These are phyloP conservation scores for Fundulus diaphanus DNA, from an alignment of 2,797 vertebrate species.

Conservation along the genomic window DNA sequence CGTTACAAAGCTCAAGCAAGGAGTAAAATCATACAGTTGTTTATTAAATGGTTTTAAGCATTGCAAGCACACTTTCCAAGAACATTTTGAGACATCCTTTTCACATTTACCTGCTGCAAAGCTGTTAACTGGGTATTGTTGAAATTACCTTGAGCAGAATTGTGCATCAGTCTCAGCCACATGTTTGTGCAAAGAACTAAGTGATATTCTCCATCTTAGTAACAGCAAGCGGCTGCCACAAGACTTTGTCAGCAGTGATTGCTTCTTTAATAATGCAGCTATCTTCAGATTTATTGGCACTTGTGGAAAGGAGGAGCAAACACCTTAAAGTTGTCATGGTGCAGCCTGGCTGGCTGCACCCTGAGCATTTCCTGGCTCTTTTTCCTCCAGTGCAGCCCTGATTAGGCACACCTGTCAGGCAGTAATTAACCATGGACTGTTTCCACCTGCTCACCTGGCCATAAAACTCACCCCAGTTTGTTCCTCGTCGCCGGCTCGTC, in stretches of 20 bases:
- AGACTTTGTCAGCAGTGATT: background rate
- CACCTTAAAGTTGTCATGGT: too few relatives aligned
- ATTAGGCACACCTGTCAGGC: too few relatives aligned
- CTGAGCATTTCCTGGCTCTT: too few relatives aligned
- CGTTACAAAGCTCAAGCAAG: background rate
- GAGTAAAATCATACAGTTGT: background rate
- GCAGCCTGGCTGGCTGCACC: too few relatives aligned
- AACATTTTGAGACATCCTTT: background rate
- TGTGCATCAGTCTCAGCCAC: conserved; percentile 8
- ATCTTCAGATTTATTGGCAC: background rate
- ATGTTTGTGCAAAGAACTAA: background rate
- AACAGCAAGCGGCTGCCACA: conserved; percentile 2
- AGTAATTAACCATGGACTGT: too few relatives aligned
- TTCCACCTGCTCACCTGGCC: too few relatives aligned
- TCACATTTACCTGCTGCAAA: background rate
- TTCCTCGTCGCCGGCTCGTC: too few relatives aligned
- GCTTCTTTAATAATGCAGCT: background rate
- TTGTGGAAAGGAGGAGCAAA: background rate
- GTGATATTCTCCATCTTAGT: background rate
- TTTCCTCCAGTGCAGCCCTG: too few relatives aligned
- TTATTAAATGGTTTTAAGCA: background rate
- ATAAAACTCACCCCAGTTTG: too few relatives aligned
- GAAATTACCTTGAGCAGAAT: background rate
- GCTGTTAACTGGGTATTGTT: background rate
- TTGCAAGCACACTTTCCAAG: background rate